Evolutionary conservation across 2,797 vertebrate species (phyloP).

Genomic region (Malacoctenus gilli): DNA sequence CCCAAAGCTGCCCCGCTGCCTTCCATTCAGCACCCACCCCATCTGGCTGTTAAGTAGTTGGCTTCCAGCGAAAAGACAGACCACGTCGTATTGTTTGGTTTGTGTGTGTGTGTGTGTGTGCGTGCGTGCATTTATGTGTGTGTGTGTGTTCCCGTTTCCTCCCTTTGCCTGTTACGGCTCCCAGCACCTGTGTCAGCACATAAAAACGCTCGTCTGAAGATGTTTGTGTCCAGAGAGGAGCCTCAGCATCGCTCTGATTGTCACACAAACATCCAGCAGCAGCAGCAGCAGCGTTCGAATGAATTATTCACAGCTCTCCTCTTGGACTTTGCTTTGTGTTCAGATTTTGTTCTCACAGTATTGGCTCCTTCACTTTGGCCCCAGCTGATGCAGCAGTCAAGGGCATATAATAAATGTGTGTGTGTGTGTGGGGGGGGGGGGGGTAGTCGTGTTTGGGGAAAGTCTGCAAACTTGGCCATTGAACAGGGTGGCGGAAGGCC

Average conservation of each 20-base stretch:
- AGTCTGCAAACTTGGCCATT: constrained; percentile 64
- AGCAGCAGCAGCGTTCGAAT: constrained; percentile 19
- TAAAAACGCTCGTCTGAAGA: constrained; percentile 3
- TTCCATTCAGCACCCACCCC: constrained; percentile 75
- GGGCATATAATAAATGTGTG: constrained; percentile 59
- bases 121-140: background rate
- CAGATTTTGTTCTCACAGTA: constrained; percentile 43
- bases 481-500: constrained; percentile 85
- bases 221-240: constrained; percentile 21
- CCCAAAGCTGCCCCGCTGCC: constrained; percentile 75
- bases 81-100: constrained; percentile 58
- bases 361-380: constrained; percentile 68
- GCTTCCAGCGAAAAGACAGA: constrained; percentile 62
- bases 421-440: constrained; percentile 24
- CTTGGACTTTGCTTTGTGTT: constrained; percentile 58
- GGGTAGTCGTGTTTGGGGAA: constrained; percentile 45
- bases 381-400: constrained; percentile 56
- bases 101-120: background rate
- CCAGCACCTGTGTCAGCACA: constrained; percentile 22
- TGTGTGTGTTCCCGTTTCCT: background rate
- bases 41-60: constrained; percentile 76
- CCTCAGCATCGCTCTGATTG: constrained; percentile 8
- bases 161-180: constrained; percentile 31
- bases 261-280: constrained; percentile 18
- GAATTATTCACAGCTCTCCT: constrained; percentile 26